Evolutionary conservation across 2,797 vertebrate species (phyloP), one percentile per base, ranked within the genome.

Genomic region (Spinibarbus caldwelli): DNA sequence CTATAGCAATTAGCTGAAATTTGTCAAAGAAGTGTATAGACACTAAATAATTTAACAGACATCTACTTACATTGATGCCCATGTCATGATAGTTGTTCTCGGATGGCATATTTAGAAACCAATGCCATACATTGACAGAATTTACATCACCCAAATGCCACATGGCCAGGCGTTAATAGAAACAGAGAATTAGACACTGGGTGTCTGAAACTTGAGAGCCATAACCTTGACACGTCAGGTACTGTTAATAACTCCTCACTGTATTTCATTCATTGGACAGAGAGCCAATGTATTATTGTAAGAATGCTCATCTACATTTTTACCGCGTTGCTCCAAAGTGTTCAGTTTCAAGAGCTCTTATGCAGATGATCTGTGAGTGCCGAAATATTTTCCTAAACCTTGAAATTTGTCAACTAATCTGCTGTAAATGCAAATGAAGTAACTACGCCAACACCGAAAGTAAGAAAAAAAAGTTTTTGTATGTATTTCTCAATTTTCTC

Each of bases 191-290:
- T 47, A 52, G 64, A 77, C 71, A 34, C 81, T 52, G 47, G 23
- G 84, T 15, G 67, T 81, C 76, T 85, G 83, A 78, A 87, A 87
- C 66, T 64, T 71, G 54, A 87, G 86, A 78, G 43, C 38, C 38
- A 49, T 73, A 82, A 82, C 83, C 79, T 82, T 79, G 81, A 73
- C 80, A 54, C 23, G 34, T 64, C 45, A 38, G 54, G 54, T 87
- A 64, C 76, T 79, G 49, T 72, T 71, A 85, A 82, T 85, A 85
- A 21, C 21, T 70, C 66, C 54, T 79, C 29, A 12, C 38, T 66
- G 64, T 62, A 67, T 72, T 82, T 62, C 45, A 29, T n/a, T 52
- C 29, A 77, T 41, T 31, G 19, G 68, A 84, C 26, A 80, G 45
- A 45, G 43, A 67, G 34, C 2, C 34, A 49, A 31, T 54, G 15